Evolutionary conservation across 2,113 vertebrate genomes (phyloP).

Genomic region (Australoheros scitulus): DNA sequence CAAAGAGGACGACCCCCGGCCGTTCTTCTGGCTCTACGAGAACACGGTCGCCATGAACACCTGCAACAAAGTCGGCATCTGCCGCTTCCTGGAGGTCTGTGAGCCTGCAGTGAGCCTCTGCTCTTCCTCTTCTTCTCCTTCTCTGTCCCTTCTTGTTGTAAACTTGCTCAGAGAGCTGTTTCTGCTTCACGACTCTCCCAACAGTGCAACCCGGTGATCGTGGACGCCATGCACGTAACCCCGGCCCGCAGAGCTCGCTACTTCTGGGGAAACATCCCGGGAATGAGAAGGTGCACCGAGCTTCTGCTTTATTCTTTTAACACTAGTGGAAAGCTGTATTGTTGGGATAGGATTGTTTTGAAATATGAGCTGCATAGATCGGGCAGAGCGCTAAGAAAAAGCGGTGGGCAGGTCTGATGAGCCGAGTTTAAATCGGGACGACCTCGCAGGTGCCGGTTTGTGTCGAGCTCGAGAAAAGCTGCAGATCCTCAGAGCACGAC

Average conservation of each 20-base stretch:
- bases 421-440: too few relatives aligned
- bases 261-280: conserved; percentile 97
- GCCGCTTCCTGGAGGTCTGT: conserved; percentile 91
- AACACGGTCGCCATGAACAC: conserved; percentile 92
- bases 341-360: too few relatives aligned
- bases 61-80: conserved; percentile 90
- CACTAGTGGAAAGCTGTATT: background rate
- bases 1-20: conserved; percentile 85
- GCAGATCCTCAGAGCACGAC: too few relatives aligned
- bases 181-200: background rate
- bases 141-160: background rate
- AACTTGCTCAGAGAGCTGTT: background rate
- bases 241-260: conserved; percentile 90
- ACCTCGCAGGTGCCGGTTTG: background rate
- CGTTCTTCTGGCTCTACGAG: conserved; percentile 97
- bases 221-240: conserved; percentile 90
- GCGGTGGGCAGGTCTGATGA: too few relatives aligned
- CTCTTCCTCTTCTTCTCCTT: too few relatives aligned
- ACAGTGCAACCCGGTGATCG: conserved; percentile 94
- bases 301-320: background rate
- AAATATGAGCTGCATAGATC: background rate
- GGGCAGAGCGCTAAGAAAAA: too few relatives aligned
- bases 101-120: accelerated
- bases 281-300: conserved; percentile 88
- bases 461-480: background rate